These are phyloP conservation scores for Gymnocheta viridis DNA, from an alignment of 2,888 invertebrate species.

Conservation along the genomic window DNA sequence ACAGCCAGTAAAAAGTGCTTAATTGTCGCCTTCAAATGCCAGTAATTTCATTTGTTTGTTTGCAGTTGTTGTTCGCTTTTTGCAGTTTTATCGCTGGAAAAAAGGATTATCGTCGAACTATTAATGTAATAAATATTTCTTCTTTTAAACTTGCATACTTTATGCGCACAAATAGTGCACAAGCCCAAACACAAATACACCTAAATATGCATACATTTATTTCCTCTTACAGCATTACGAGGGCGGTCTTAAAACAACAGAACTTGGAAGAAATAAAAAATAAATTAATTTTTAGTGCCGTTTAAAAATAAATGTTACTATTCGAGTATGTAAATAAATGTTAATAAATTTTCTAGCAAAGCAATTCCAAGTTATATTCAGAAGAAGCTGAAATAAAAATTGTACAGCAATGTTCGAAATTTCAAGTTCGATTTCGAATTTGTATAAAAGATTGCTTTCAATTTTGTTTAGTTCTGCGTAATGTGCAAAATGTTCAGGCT, in stretches of 20 bases:
- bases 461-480: too few relatives aligned
- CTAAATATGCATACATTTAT: neutral
- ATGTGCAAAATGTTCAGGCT: too few relatives aligned
- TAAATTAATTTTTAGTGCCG: too few relatives aligned
- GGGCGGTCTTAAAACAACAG: neutral
- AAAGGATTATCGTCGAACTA: slow-evolving; percentile 71
- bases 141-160: slow-evolving; percentile 48
- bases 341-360: too few relatives aligned
- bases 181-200: neutral
- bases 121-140: slow-evolving; percentile 70
- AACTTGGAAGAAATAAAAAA: too few relatives aligned
- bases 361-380: too few relatives aligned
- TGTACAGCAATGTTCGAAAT: too few relatives aligned
- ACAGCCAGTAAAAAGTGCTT: slow-evolving; percentile 57
- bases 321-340: too few relatives aligned
- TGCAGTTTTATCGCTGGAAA: slow-evolving; percentile 55
- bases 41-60: slow-evolving; percentile 30
- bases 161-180: slow-evolving; percentile 44
- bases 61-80: slow-evolving; percentile 41
- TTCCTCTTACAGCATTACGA: neutral
- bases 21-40: slow-evolving; percentile 65
- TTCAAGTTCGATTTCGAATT: too few relatives aligned
- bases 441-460: too few relatives aligned
- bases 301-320: neutral
- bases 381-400: too few relatives aligned